Base-by-base conservation (phyloP, 1,140 invertebrate species). In the Phymorhynchus buccinoides region DNA sequence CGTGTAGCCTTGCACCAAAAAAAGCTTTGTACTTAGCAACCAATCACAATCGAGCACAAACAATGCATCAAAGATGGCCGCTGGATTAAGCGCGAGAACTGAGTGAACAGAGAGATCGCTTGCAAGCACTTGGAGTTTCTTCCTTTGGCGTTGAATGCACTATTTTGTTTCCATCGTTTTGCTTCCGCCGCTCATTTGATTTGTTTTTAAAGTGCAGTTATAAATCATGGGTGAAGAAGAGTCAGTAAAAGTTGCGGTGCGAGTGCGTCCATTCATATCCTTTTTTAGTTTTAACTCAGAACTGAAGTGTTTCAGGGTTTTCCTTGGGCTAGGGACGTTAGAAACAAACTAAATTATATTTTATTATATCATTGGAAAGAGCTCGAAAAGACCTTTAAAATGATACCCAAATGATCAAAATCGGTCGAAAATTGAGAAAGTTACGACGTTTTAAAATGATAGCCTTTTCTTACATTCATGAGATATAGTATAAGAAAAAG, bases 241-340 rank as follows among this genome's bases (percentile, higher is more conserved):
- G 90, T 94, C 94, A 88, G 93, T 95, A 0, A 93, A 94, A 89
- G 95, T 95, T 27, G 95, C 95, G 1, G 95, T 95, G 7, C 87
- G 95, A 78, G 94, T 95, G 44, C 92, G 95, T 39, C 95, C 95
- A 84, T 95, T 95, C 92, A 95, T 93, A 94, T 94, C 90, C 93
- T 94, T 94, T 93, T 83, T 71, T 18, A n/a, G n/a, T n/a, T n/a
- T n/a, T n/a, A n/a, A n/a, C n/a, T n/a, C n/a, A n/a, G n/a, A n/a
- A n/a, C n/a, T n/a, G n/a, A n/a, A n/a, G n/a, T n/a, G n/a, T n/a
- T n/a, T n/a, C n/a, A n/a, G n/a, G n/a, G n/a, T n/a, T n/a, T n/a
- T 68, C 1, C 66, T 32, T 68, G 66, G 1, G 32, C 66, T 32
- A 27, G 32, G 1, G 27, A n/a, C n/a, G n/a, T n/a, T n/a, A n/a